Base-by-base conservation (phyloP, 2,797 vertebrate species). In the Pantherophis vulpinus region DNA sequence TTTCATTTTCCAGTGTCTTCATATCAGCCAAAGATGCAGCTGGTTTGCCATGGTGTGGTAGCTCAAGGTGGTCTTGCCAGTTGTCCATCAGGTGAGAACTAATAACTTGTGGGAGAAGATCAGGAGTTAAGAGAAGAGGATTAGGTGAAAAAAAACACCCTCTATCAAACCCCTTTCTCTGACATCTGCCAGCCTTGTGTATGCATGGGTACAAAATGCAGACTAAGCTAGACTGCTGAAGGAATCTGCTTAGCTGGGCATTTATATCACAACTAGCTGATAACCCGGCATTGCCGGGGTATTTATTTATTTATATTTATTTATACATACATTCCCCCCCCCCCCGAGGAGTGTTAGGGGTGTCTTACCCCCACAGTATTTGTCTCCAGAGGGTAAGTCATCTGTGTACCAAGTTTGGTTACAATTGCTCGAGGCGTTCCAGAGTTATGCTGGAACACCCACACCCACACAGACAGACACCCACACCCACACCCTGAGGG, bases 51-150 rank as follows among this genome's bases (percentile, higher is more conserved):
- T 5, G 2, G 2, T 54, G 58, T 32, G 25, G 0, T 0, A 4
- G 9, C 27, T 16, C 5, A 3, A 5, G 58, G 90, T 61, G 37
- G 79, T 61, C 11, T n/a, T 14, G 90, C 23, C 58, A 0, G 27
- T 59, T 91, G 90, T 12, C 79, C 90, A 18, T 86, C 74, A 61
- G 74, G 90, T 91, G 58, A 91, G 90, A 42, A 83, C 42, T 91
- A 79, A 42, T 79, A 86, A 25, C 66, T 83, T 47, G 74, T 42
- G 37, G 25, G 51, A 79, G 74, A 8, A 86, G 58, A 27, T 91
- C 29, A 91, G 56, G 32, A 91, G 60, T 29, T 51, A 61, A 14
- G 87, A 63, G 47, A 55, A n/a, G 16, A 32, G 18, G 14, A 58
- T 32, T 51, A 37, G 32, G 18, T 70, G 29, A 5, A 1, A 25